Conservation (phyloP, 2,888 invertebrate species). For the Drosophila nr. perissopoda region DNA sequence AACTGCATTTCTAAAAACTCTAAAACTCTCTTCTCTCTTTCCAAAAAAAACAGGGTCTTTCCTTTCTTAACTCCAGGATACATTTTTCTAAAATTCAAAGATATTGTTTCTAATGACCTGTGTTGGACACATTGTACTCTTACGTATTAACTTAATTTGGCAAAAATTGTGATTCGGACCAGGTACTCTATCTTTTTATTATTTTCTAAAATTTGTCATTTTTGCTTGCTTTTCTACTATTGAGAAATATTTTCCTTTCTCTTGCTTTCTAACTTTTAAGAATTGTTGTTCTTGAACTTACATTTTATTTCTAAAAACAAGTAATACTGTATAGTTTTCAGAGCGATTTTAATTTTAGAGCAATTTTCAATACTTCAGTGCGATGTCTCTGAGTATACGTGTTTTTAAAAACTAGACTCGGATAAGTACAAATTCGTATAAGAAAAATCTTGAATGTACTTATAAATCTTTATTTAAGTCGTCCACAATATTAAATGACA, state of each 20-base stretch:
- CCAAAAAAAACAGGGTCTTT: neutral
- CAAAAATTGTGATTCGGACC: neutral
- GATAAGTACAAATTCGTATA: neutral
- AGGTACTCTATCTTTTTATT: neutral
- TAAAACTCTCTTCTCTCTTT: neutral
- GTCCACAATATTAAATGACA: neutral
- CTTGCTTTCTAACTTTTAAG: neutral
- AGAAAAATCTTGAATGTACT: neutral
- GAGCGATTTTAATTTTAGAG: neutral
- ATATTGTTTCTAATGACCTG: neutral
- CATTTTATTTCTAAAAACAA: neutral
- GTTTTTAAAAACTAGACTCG: neutral
- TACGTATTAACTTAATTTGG: neutral
- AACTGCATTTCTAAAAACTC: neutral
- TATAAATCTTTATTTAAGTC: neutral
- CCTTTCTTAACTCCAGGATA: neutral
- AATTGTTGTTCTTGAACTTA: neutral
- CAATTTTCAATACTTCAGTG: neutral
- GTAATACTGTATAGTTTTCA: neutral
- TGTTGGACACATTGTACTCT: neutral
- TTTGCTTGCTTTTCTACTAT: neutral
- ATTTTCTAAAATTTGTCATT: neutral
- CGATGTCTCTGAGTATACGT: neutral
- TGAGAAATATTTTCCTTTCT: neutral
- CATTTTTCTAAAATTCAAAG: neutral